Base-by-base conservation (phyloP, 2,888 invertebrate genomes). In the Thecocarcelia acutangulata region DNA sequence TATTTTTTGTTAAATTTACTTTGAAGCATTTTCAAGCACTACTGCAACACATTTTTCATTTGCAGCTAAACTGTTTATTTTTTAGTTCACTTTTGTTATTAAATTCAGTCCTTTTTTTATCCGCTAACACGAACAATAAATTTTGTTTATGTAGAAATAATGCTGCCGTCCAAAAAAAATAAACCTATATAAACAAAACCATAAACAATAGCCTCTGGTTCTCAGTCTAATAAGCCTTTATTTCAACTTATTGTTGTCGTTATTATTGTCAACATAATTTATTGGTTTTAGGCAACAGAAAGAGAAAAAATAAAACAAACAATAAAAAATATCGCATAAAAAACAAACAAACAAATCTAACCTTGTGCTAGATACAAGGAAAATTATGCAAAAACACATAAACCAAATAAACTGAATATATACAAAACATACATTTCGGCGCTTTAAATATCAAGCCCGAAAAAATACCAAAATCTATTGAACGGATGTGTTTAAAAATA, bases 231-330 rank as follows among this genome's bases (percentile, higher is more conserved):
- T 54, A 63, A 56, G 54, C 44, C 52, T 64, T 15, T 64, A 33
- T 42, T 46, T 52, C 17, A 13, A 40, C 8, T 58, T 48, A 56
- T 74, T 46, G 46, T 40, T 56, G 33, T 46, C 33, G 21, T 42
- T 75, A 15, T 75, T 66, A 59, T 68, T 75, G 66, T 59, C 52
- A 68, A 59, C 42, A 59, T 68, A 44, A 75, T 75, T 68, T 75
- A 75, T 75, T 28, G 68, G 28, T 24, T 52, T 68, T 28, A 52
- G 19, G 9, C 19, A 12, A 28, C 9, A 28, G 9, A 19, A 48
- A 56, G 28, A 28, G 6, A 28, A 33, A 33, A 33, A 33, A 33
- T 5, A 33, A 58, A 12, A 21, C 17, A 44, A 54, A 21, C 3
- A 70, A 50, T 42, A 44, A 46, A 64, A 73, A 73, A 52, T 6